Conservation (phyloP, 2,888 invertebrate species). For the Esperia sulphurella region DNA sequence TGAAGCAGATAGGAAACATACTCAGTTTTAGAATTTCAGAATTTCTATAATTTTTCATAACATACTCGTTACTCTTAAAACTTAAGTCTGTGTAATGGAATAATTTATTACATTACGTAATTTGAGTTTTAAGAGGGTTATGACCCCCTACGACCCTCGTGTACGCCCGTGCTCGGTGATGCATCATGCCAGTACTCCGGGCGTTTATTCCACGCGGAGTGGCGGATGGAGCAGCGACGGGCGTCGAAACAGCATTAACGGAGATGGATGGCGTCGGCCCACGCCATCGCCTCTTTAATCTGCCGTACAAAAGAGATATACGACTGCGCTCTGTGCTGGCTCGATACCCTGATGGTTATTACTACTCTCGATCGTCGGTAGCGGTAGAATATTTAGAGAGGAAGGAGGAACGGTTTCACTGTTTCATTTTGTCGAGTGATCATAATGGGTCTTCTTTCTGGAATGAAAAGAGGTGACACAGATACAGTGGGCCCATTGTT, state of each 20-base stretch:
- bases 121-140: background rate
- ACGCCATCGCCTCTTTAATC: conserved; percentile 67
- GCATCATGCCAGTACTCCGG: conserved; percentile 15
- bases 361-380: conserved; percentile 6
- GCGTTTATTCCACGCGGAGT: conserved; percentile 10
- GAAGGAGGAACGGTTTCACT: too few species aligned
- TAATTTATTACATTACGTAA: conserved; percentile 4
- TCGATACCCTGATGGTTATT: conserved; percentile 31
- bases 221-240: conserved; percentile 25
- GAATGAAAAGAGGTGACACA: too few species aligned
- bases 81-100: too few species aligned
- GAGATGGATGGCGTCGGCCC: conserved; percentile 60
- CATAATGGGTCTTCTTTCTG: too few species aligned
- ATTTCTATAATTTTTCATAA: too few species aligned
- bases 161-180: conserved; percentile 3
- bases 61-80: too few species aligned
- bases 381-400: too few species aligned
- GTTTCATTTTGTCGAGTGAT: too few species aligned
- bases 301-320: conserved; percentile 61
- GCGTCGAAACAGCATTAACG: conserved; percentile 62
- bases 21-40: too few species aligned
- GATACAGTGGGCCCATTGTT: background rate
- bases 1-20: too few species aligned
- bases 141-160: background rate
- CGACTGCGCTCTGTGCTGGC: conserved; percentile 29